Evolutionary conservation across 2,888 invertebrate genomes (phyloP).

Genomic region (Flexamia atlantica): DNA sequence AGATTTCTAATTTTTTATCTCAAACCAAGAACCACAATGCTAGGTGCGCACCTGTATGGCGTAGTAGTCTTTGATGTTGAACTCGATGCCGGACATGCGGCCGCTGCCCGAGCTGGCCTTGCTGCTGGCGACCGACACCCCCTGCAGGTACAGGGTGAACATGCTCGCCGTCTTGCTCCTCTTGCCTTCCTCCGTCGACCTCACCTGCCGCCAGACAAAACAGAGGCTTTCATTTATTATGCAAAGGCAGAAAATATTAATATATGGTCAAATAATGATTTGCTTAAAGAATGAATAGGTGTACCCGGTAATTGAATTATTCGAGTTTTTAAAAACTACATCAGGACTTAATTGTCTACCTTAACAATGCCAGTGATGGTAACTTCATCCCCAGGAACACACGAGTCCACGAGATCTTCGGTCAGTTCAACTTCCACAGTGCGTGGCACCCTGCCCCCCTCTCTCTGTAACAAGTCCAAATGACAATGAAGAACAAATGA

Average conservation of each 20-base stretch:
- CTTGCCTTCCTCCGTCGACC: constrained; percentile 76
- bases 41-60: constrained; percentile 80
- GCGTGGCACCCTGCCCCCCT: constrained; percentile 85
- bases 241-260: too few species aligned
- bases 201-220: constrained; percentile 75
- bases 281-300: too few species aligned
- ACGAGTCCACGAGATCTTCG: constrained; percentile 89
- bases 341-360: too few species aligned
- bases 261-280: too few species aligned
- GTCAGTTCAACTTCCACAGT: constrained; percentile 92
- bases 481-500: too few species aligned
- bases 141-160: constrained; percentile 88
- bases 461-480: constrained; percentile 75
- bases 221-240: too few species aligned
- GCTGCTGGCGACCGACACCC: constrained; percentile 86
- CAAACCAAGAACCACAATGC: too few species aligned
- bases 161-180: constrained; percentile 79
- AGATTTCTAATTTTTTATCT: too few species aligned
- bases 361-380: constrained; percentile 92
- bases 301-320: too few species aligned
- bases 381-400: constrained; percentile 93
- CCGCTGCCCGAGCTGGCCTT: constrained; percentile 76
- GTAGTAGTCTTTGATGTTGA: constrained; percentile 87
- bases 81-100: constrained; percentile 77
- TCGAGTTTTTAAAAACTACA: too few species aligned